phyloP scores from a whole-genome alignment of 2,113 vertebrate species.

The Eira barbara region DNA sequence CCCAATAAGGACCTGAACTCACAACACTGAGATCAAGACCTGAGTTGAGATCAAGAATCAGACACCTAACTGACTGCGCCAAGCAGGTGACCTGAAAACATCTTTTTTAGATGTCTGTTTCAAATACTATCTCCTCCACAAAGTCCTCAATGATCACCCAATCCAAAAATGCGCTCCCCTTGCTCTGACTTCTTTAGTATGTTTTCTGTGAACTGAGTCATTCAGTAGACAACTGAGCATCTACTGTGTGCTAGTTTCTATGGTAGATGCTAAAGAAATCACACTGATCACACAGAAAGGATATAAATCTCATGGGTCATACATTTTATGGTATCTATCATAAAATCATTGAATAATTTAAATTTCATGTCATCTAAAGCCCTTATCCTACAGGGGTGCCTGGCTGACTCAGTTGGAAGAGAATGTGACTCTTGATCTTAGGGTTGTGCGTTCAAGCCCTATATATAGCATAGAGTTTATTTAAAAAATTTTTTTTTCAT shows the following conservation, averaged over 20 bases:
- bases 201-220: neutral
- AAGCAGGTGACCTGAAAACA: neutral
- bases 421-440: neutral
- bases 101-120: neutral
- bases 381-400: neutral
- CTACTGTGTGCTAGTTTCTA: neutral
- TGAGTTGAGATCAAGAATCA: neutral
- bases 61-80: neutral
- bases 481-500: neutral
- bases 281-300: neutral
- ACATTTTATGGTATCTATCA: neutral
- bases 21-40: neutral
- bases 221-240: neutral
- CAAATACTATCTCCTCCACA: neutral
- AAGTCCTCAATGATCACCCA: neutral
- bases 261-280: neutral
- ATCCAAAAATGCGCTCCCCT: neutral
- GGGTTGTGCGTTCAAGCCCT: neutral
- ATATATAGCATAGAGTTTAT: neutral
- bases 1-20: neutral
- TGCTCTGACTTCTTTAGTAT: neutral
- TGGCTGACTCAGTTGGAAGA: neutral
- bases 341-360: neutral
- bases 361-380: neutral
- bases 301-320: neutral